phyloP scores from a whole-genome alignment of 2,888 invertebrate species.

The Nemotelus nigrinus region DNA sequence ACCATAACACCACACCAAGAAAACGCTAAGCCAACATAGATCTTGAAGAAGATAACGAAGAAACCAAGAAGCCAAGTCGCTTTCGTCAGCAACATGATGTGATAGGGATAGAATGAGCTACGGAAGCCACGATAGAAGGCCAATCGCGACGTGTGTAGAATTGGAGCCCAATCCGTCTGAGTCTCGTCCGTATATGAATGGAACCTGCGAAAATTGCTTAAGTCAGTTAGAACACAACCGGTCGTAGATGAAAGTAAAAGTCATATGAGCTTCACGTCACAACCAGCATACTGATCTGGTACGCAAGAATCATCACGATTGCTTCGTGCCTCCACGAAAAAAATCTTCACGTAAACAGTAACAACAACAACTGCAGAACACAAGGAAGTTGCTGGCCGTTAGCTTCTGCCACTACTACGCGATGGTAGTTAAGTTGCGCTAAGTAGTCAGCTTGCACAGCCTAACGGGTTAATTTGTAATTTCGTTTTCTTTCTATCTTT shows the following conservation, averaged over 20 bases:
- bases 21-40: neutral
- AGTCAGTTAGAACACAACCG: conserved; percentile 8
- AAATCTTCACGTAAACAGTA: neutral
- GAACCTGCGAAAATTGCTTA: conserved; percentile 34
- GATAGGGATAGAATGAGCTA: neutral
- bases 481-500: conserved; percentile 30
- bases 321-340: neutral
- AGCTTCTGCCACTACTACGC: neutral
- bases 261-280: conserved; percentile 24
- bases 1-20: too few species aligned
- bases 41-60: conserved; percentile 16
- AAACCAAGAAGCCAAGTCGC: conserved; percentile 5
- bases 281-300: neutral
- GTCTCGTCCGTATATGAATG: neutral
- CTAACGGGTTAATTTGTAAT: conserved; percentile 38
- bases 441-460: neutral
- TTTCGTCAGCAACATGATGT: neutral
- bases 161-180: neutral
- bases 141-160: neutral
- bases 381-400: conserved; percentile 14
- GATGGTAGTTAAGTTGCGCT: neutral
- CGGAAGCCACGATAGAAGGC: conserved; percentile 22
- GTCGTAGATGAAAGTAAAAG: conserved; percentile 43
- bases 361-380: neutral
- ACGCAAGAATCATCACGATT: neutral